A percentile compares a stretch with the other conserved stretches of the same genome.
These are phyloP conservation scores for Ictalurus furcatus DNA, from an alignment of 2,113 vertebrate species.

Conservation along the genomic window DNA sequence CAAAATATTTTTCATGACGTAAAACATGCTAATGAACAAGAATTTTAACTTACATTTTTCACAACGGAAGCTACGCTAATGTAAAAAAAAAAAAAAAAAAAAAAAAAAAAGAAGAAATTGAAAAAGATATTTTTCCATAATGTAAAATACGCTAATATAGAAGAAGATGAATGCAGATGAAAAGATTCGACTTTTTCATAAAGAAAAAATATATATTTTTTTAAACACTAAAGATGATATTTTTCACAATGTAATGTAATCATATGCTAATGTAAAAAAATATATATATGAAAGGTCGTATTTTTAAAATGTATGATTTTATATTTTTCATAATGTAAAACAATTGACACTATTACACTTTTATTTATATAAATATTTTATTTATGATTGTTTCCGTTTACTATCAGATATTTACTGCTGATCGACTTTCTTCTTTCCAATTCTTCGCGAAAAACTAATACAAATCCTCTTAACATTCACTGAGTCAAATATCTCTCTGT, in stretches of 20 bases:
- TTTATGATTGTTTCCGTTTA: neutral
- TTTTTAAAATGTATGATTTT: no score
- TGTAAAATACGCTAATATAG: no score
- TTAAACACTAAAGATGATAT: neutral
- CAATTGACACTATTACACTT: neutral
- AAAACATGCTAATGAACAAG: neutral
- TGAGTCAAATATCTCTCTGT: neutral
- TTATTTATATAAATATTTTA: neutral
- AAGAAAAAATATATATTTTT: no score
- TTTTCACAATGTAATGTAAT: neutral
- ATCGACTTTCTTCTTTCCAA: neutral
- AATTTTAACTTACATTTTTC: no score
- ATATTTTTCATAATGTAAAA: no score
- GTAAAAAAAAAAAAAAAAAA: neutral
- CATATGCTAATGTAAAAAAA: no score
- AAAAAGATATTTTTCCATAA: no score
- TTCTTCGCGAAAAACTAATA: neutral
- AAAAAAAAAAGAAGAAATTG: no score
- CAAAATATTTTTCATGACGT: neutral
- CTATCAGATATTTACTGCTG: neutral
- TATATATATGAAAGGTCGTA: no score
- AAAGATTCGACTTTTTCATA: no score
- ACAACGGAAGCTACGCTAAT: neutral
- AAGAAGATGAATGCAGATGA: no score
- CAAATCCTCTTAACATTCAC: neutral